Evolutionary conservation across 1,140 invertebrate genomes (phyloP).

Genomic region (Atta colombica): DNA sequence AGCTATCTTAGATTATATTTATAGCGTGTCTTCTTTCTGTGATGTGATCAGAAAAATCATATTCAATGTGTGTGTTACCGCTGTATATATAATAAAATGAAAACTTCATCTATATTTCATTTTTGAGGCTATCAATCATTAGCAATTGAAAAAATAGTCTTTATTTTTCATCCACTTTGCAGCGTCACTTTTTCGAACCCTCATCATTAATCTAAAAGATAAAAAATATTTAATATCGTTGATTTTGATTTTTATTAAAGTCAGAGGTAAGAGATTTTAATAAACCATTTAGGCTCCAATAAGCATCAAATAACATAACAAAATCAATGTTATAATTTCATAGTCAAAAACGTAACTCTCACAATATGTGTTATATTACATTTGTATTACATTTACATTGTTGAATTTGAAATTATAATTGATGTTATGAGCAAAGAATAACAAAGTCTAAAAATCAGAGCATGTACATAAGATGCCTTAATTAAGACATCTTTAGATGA

Average conservation of each 20-base stretch:
- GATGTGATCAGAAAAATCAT: background rate
- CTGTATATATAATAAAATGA: conserved; percentile 5
- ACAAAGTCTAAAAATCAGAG: no score
- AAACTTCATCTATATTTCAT: conserved; percentile 32
- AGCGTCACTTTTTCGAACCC: background rate
- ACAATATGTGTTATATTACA: no score
- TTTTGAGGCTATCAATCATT: conserved; percentile 43
- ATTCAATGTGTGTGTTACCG: background rate
- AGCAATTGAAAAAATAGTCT: background rate
- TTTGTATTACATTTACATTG: no score
- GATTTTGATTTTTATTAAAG: background rate
- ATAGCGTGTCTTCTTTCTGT: no score
- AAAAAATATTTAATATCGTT: background rate
- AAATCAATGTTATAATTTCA: no score
- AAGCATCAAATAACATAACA: no score
- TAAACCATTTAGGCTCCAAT: background rate
- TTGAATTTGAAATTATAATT: no score
- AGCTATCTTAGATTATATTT: background rate
- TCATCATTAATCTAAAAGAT: background rate
- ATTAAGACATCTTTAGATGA: no score
- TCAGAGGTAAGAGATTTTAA: background rate
- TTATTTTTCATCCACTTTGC: background rate
- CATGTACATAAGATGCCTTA: no score
- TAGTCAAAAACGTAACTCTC: no score
- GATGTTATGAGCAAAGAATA: no score